These are phyloP conservation scores for Montipora foliosa DNA, from an alignment of 64 coral and sea anemone genomes.

Conservation along the genomic window DNA sequence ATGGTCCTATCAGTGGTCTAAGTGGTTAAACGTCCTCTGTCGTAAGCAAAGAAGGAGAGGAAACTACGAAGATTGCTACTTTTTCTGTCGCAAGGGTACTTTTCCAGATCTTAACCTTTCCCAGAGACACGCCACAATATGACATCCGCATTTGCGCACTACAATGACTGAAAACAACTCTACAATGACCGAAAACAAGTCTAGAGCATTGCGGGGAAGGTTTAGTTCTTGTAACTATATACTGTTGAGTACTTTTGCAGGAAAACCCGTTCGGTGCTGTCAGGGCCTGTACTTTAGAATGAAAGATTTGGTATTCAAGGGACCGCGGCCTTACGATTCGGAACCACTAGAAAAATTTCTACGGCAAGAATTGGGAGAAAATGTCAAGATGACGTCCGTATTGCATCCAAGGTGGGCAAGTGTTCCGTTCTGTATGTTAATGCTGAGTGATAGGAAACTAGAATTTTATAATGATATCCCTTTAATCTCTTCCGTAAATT, in stretches of 20 bases:
- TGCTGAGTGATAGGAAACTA: neutral
- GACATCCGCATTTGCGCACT: too few species aligned
- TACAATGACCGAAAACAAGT: neutral
- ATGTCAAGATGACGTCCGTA: constrained; percentile 82
- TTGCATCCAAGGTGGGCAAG: constrained; percentile 70
- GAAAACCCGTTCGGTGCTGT: constrained; percentile 83
- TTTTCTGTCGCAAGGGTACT: too few species aligned
- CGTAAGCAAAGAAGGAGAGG: too few species aligned
- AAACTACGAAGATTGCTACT: too few species aligned
- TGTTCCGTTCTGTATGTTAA: neutral
- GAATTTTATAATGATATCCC: too few species aligned
- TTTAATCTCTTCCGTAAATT: too few species aligned
- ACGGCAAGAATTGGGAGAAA: constrained; percentile 87
- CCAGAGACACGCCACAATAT: too few species aligned
- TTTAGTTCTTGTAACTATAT: neutral
- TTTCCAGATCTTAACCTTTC: too few species aligned
- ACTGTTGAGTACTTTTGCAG: constrained; percentile 26
- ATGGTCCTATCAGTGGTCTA: too few species aligned
- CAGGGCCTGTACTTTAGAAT: constrained; percentile 93
- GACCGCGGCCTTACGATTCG: constrained; percentile 88
- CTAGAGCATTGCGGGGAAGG: neutral
- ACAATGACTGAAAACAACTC: too few species aligned
- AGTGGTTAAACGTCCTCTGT: too few species aligned
- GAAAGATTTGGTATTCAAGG: constrained; percentile 94
- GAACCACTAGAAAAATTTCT: constrained; percentile 94